These are phyloP conservation scores for Leiothrix lutea DNA, from an alignment of 2,113 vertebrate species.

Conservation along the genomic window DNA sequence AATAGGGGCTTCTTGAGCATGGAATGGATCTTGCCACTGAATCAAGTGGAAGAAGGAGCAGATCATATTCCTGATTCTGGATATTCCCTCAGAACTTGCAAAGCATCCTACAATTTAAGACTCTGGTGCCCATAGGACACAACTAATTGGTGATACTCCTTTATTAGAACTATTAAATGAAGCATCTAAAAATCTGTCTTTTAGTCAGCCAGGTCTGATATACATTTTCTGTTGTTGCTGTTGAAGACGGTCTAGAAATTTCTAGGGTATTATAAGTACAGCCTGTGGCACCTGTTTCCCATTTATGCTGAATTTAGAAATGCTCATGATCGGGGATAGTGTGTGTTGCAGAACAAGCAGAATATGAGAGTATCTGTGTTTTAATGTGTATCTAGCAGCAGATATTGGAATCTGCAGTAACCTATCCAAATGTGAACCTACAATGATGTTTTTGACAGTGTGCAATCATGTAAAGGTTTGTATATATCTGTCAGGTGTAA, in stretches of 20 bases:
- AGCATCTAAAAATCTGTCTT: background rate
- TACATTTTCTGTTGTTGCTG: background rate
- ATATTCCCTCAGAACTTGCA: background rate
- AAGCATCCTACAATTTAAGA: background rate
- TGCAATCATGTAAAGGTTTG: background rate
- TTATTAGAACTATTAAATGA: background rate
- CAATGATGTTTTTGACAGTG: background rate
- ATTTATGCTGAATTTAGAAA: background rate
- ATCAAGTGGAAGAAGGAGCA: background rate
- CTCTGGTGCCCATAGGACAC: background rate
- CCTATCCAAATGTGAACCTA: background rate
- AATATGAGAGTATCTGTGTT: background rate
- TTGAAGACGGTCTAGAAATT: slow-evolving; percentile 3
- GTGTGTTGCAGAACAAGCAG: background rate
- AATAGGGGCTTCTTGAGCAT: background rate
- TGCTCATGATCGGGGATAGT: background rate
- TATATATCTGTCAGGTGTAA: background rate
- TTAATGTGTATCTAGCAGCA: background rate
- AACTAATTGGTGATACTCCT: background rate
- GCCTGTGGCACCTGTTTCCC: background rate
- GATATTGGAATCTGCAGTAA: background rate
- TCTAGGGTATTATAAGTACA: background rate
- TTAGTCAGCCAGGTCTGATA: background rate
- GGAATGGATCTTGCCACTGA: background rate
- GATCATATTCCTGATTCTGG: background rate